These are phyloP conservation scores for Pterois miles DNA, from an alignment of 2,797 vertebrate genomes.

Conservation along the genomic window DNA sequence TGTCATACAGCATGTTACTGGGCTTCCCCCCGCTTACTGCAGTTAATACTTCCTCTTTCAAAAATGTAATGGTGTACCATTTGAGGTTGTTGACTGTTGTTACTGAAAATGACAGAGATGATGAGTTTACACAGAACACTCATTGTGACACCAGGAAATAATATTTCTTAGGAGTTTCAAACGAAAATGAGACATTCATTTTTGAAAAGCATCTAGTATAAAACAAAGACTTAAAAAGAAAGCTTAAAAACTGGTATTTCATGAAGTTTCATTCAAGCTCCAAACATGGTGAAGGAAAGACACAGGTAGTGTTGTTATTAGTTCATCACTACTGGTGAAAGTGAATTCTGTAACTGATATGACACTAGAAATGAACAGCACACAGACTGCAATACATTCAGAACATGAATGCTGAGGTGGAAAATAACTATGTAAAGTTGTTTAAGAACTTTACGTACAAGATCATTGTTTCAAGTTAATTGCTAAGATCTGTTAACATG, in stretches of 20 bases:
- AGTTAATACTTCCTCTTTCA: constrained; percentile 59
- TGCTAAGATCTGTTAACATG: background rate
- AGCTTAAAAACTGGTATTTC: background rate
- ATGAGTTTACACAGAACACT: constrained; percentile 43
- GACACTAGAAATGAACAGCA: background rate
- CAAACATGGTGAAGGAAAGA: too few relatives aligned
- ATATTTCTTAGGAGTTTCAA: constrained; percentile 20
- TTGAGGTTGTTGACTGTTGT: constrained; percentile 55
- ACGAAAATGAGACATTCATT: background rate
- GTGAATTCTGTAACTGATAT: background rate
- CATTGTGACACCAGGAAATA: constrained; percentile 28
- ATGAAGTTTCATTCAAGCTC: too few relatives aligned
- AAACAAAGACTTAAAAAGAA: background rate
- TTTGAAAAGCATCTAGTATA: background rate
- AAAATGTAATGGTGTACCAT: constrained; percentile 36
- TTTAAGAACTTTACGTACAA: background rate
- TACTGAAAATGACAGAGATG: constrained; percentile 36
- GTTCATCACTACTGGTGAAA: background rate
- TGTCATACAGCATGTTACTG: constrained; percentile 66
- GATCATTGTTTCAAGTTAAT: background rate
- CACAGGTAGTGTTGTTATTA: too few relatives aligned
- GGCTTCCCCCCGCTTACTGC: constrained; percentile 71
- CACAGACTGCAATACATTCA: background rate
- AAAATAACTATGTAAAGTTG: background rate
- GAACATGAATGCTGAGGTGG: background rate